Conservation (phyloP, 2,888 invertebrate species). For the Scaptomyza caliginosa region DNA sequence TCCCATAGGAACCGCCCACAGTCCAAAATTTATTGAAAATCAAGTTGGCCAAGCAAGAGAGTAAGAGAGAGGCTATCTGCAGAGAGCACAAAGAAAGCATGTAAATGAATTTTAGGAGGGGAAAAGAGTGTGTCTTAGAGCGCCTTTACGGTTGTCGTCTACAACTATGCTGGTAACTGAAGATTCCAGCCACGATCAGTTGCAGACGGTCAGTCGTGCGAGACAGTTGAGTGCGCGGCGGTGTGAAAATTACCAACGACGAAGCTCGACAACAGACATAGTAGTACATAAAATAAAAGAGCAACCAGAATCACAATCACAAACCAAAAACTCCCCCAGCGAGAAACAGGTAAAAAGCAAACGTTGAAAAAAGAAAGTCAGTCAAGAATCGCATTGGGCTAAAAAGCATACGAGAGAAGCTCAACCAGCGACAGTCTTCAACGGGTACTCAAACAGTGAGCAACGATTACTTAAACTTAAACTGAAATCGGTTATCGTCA, state of each 20-base stretch:
- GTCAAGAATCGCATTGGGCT: slow-evolving; percentile 64
- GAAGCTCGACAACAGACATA: slow-evolving; percentile 46
- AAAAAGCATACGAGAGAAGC: slow-evolving; percentile 81
- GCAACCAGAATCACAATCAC: slow-evolving; percentile 53
- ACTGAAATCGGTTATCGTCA: slow-evolving; percentile 45
- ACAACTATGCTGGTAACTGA: slow-evolving; percentile 81
- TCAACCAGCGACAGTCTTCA: slow-evolving; percentile 77
- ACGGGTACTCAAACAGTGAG: slow-evolving; percentile 70
- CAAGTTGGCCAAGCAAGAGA: slow-evolving; percentile 36
- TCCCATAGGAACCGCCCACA: slow-evolving; percentile 66
- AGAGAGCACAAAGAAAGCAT: slow-evolving; percentile 65
- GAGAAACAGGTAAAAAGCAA: slow-evolving; percentile 67
- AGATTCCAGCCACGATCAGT: slow-evolving; percentile 79
- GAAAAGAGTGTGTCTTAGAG: slow-evolving; percentile 1
- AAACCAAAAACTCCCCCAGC: slow-evolving; percentile 65
- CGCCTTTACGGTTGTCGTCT: slow-evolving; percentile 32
- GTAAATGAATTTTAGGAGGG: slow-evolving; percentile 50
- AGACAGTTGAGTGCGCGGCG: slow-evolving; percentile 82
- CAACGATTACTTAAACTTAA: slow-evolving; percentile 51
- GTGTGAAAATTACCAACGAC: slow-evolving; percentile 67
- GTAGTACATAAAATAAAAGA: slow-evolving; percentile 30
- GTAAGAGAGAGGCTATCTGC: slow-evolving; percentile 6
- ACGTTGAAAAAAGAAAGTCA: slow-evolving; percentile 65
- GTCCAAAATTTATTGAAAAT: slow-evolving; percentile 64
- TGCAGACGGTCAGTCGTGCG: slow-evolving; percentile 82